A percentile compares a stretch with the other conserved stretches of the same genome.
These are phyloP conservation scores for Neomorphus geoffroyi DNA, from an alignment of 2,797 vertebrate species.

Conservation along the genomic window DNA sequence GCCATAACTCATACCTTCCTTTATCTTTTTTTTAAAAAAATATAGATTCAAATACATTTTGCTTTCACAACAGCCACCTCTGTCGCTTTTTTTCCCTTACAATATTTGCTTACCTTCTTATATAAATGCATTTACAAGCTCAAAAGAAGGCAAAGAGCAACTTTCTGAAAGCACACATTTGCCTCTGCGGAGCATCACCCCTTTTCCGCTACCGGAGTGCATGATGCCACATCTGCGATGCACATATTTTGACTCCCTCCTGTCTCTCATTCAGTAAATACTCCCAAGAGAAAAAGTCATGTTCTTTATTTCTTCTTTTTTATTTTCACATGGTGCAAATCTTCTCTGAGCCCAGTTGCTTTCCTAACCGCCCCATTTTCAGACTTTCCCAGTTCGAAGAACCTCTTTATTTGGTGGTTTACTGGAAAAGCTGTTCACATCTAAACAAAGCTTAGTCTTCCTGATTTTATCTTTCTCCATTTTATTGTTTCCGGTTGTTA, in stretches of 20 bases:
- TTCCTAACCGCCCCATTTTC: neutral
- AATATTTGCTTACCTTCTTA: neutral
- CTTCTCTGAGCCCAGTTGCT: neutral
- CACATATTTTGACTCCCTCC: neutral
- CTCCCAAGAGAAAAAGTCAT: neutral
- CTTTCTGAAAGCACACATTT: neutral
- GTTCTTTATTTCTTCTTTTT: neutral
- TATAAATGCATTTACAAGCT: neutral
- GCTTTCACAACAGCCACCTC: neutral
- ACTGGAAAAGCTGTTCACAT: slow-evolving; percentile 61
- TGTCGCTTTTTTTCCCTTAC: neutral
- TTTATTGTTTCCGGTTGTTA: slow-evolving; percentile 67
- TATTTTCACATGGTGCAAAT: neutral
- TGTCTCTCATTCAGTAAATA: neutral
- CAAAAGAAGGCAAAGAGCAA: neutral
- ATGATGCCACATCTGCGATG: rapidly evolving
- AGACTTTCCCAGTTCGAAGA: neutral
- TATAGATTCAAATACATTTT: neutral
- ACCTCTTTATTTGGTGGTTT: slow-evolving; percentile 11
- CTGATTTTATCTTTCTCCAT: slow-evolving; percentile 54
- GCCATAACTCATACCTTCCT: neutral
- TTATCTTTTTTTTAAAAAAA: neutral
- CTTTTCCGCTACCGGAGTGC: neutral
- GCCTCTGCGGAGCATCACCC: rapidly evolving
- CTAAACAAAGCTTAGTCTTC: slow-evolving; percentile 34